Evolutionary conservation across 2,888 invertebrate species (phyloP).

Genomic region (Tenthredo notha): DNA sequence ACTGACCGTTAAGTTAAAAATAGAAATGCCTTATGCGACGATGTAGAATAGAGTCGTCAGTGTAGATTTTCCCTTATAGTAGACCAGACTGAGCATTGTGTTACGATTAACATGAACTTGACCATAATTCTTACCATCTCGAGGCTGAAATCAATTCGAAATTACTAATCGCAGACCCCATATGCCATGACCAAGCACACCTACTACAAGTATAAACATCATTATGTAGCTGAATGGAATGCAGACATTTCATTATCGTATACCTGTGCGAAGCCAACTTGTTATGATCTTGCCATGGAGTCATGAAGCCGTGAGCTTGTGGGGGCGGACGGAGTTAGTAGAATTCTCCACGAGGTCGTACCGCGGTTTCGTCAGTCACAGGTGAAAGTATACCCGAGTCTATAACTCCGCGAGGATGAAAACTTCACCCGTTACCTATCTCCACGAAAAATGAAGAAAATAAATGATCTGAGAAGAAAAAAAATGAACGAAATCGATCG

Average conservation of each 20-base stretch:
- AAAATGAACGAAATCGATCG: not conserved
- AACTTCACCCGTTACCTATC: not conserved
- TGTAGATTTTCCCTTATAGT: slow-evolving; percentile 54
- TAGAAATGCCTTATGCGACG: slow-evolving; percentile 60
- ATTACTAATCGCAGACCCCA: not conserved
- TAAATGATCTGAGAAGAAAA: not conserved
- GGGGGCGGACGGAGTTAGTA: slow-evolving; percentile 39
- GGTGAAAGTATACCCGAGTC: slow-evolving; percentile 45
- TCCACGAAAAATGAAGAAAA: not conserved
- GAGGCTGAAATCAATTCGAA: not conserved
- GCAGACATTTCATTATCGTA: slow-evolving; percentile 41
- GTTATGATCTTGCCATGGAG: slow-evolving; percentile 23
- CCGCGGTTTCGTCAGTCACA: slow-evolving; percentile 46
- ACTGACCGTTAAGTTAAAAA: slow-evolving; percentile 64
- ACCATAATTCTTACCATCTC: not conserved
- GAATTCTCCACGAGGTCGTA: slow-evolving; percentile 50
- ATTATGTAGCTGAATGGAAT: slow-evolving; percentile 9
- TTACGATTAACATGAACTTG: too few relatives aligned
- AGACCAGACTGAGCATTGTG: too few relatives aligned
- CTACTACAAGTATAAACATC: not conserved
- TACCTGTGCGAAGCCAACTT: not conserved
- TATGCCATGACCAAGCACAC: not conserved
- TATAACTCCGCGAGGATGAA: not conserved
- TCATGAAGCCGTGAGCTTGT: not conserved
- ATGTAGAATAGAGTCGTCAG: slow-evolving; percentile 65